Evolutionary conservation across 2,888 invertebrate species (phyloP).

Genomic region (Anarsia innoxiella): DNA sequence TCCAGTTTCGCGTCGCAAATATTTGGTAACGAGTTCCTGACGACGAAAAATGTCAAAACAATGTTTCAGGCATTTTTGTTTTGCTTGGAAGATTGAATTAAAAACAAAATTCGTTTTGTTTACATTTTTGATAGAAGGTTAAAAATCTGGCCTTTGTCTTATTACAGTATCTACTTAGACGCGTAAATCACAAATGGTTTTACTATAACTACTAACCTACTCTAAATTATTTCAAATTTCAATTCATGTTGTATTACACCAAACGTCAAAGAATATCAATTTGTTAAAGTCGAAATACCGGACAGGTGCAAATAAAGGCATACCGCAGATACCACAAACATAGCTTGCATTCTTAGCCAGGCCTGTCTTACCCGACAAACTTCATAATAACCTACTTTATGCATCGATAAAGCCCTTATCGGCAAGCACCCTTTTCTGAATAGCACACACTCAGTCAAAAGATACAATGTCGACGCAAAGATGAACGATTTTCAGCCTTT

Average conservation of each 20-base stretch:
- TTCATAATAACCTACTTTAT: constrained; percentile 68
- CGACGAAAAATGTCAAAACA: no score
- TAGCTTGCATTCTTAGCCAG: constrained; percentile 36
- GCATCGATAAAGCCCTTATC: constrained; percentile 67
- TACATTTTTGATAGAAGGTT: no score
- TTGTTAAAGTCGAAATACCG: constrained; percentile 34
- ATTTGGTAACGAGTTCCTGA: not conserved
- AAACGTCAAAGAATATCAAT: no score
- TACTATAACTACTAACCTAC: no score
- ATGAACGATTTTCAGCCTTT: constrained; percentile 36
- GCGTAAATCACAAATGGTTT: no score
- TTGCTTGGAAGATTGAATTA: no score
- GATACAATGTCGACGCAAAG: constrained; percentile 36
- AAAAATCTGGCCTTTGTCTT: no score
- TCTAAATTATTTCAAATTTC: no score
- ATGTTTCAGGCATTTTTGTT: no score
- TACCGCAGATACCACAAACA: constrained; percentile 46
- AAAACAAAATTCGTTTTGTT: no score
- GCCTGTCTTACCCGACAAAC: constrained; percentile 40
- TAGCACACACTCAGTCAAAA: constrained; percentile 51
- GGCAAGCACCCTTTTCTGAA: constrained; percentile 59
- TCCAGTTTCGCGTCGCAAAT: constrained; percentile 14
- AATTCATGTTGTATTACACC: no score
- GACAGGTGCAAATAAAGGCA: constrained; percentile 56
- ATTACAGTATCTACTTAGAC: no score